A percentile compares a stretch with the other conserved stretches of the same genome.
These are phyloP conservation scores for Antheraea pernyi DNA, from an alignment of 1,140 invertebrate genomes.

Conservation along the genomic window DNA sequence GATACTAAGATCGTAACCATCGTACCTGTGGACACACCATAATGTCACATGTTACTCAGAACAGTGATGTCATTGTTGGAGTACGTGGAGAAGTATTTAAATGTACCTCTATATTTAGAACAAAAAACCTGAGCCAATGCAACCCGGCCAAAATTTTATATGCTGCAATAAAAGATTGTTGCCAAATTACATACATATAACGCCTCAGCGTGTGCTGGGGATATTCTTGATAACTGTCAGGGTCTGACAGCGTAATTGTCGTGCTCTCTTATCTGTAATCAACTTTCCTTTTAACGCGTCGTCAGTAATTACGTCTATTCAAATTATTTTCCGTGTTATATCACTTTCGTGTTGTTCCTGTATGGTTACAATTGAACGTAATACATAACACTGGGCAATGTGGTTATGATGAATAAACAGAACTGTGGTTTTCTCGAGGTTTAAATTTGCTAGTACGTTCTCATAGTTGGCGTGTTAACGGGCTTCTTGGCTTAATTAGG, in stretches of 20 bases:
- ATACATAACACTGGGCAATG: too few relatives aligned
- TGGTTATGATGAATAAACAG: too few relatives aligned
- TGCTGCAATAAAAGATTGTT: slow-evolving; percentile 17
- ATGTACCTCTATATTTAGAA: slow-evolving; percentile 17
- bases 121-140: slow-evolving; percentile 15
- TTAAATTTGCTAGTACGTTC: too few relatives aligned
- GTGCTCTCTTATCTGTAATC: neutral
- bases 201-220: neutral
- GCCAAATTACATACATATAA: slow-evolving; percentile 20
- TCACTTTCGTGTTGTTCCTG: neutral
- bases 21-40: slow-evolving; percentile 21
- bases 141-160: slow-evolving; percentile 16
- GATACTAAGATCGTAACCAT: slow-evolving; percentile 24
- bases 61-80: slow-evolving; percentile 24
- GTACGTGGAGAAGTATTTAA: slow-evolving; percentile 3
- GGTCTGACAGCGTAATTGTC: neutral
- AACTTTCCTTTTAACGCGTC: neutral
- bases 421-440: too few relatives aligned
- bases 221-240: neutral
- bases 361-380: too few relatives aligned
- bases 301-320: neutral
- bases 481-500: too few relatives aligned
- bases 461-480: too few relatives aligned
- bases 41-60: slow-evolving; percentile 23
- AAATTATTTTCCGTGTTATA: neutral